Evolutionary conservation across 2,797 vertebrate genomes (phyloP).

Genomic region (Glossophaga mutica): DNA sequence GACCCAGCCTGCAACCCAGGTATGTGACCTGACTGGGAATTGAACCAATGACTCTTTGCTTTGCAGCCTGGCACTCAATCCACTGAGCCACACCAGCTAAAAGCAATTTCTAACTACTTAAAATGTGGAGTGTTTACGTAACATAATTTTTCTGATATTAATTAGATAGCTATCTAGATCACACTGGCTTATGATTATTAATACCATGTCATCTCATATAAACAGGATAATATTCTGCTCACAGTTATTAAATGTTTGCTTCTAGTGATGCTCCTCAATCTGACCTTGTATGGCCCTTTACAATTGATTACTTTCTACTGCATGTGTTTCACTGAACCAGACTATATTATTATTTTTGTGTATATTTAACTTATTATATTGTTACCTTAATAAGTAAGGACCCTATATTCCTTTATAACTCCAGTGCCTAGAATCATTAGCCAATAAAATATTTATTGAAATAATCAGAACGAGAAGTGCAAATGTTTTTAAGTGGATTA

Average conservation of each 20-base stretch:
- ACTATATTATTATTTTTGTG: not conserved
- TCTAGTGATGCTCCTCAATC: not conserved
- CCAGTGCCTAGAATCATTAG: not conserved
- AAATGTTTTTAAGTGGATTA: slow-evolving; percentile 8
- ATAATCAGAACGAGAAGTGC: not conserved
- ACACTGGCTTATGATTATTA: not conserved
- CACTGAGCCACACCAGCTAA: no score
- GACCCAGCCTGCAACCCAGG: no score
- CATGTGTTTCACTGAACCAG: not conserved
- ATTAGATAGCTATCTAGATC: not conserved
- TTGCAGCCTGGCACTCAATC: no score
- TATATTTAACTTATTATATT: not conserved
- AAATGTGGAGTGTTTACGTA: not conserved
- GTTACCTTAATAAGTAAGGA: not conserved
- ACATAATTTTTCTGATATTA: not conserved
- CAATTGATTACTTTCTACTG: not conserved
- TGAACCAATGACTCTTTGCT: no score
- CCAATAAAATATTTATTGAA: slow-evolving; percentile 1
- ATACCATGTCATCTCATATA: not conserved
- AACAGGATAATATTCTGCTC: not conserved
- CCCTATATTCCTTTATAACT: not conserved
- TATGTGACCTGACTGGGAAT: no score
- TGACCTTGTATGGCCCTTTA: not conserved
- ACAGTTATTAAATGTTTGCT: not conserved
- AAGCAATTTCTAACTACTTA: not conserved